Evolutionary conservation across 2,888 invertebrate species (phyloP), one percentile per base, ranked within the genome.

Genomic region (Tachystola acroxantha): DNA sequence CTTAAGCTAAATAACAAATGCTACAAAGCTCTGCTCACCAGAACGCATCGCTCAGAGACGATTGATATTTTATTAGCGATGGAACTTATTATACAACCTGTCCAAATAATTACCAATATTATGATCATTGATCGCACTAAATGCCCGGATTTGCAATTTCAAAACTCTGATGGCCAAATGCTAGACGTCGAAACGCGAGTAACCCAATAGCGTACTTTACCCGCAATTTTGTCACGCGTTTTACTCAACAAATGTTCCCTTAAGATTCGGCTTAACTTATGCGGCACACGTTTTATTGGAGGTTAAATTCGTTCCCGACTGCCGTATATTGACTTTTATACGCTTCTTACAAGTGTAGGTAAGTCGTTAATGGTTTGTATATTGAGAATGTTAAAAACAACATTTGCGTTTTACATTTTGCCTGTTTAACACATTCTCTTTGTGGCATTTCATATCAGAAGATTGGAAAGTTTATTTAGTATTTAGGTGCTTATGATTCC

Each of bases 181-280:
- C 22, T 7, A 32, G 12, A 9, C 10, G 3, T 25, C 10, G 3
- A 11, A 32, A 22, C 7, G 32, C 12, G 22, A 16, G 16, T 6
- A 4, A 16, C 16, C 16, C 58, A 57, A 53, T 60, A 63, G 56
- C 29, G 28, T 19, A 24, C 57, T 57, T 47, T 63, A 65, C 72
- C 74, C 73, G 72, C 79, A 78, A 82, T 81, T 82, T 84, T 75
- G 81, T 82, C 84, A 80, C 80, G 78, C 82, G 60, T 80, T 77
- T 78, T 76, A 72, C 72, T 70, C 77, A 81, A 79, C 82, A 84
- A 84, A 85, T 81, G 78, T 74, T 66, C 78, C 73, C 70, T 71
- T 72, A 79, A 81, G 78, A 77, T 69, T 76, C 64, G 62, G 64
- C 68, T 76, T 72, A 75, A 80, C 77, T 77, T 78, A 82, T 79